Conservation (phyloP, 1,140 invertebrate species). For the Rhynchophorus ferrugineus region DNA sequence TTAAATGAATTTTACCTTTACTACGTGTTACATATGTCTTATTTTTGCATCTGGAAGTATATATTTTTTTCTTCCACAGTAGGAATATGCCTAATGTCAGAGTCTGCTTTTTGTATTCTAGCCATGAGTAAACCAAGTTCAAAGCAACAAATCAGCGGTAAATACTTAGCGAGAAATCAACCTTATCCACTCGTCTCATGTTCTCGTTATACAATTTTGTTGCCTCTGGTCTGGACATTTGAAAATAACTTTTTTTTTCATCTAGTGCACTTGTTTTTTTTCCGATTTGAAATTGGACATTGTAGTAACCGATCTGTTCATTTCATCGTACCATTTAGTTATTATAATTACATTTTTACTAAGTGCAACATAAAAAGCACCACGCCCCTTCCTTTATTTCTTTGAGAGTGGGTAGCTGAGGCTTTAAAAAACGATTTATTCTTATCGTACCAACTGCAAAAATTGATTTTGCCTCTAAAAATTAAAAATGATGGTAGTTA, state of each 20-base stretch:
- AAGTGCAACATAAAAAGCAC: slow-evolving; percentile 6
- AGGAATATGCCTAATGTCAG: slow-evolving; percentile 7
- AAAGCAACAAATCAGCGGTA: slow-evolving; percentile 7
- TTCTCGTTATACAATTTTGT: slow-evolving; percentile 9
- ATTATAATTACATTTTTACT: slow-evolving; percentile 13
- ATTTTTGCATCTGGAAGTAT: no score
- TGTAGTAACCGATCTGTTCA: slow-evolving; percentile 38
- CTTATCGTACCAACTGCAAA: slow-evolving; percentile 36
- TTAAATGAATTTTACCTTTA: no score
- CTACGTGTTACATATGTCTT: no score
- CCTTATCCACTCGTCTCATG: slow-evolving; percentile 13
- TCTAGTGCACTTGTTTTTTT: slow-evolving; percentile 19
- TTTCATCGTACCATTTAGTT: slow-evolving; percentile 26
- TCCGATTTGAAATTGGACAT: slow-evolving; percentile 41
- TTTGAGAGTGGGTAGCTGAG: slow-evolving; percentile 36
- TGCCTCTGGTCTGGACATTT: slow-evolving; percentile 9
- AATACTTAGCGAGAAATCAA: slow-evolving; percentile 9
- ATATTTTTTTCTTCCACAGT: no score
- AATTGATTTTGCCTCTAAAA: slow-evolving; percentile 19
- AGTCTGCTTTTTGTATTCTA: slow-evolving; percentile 6
- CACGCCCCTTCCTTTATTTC: slow-evolving; percentile 15
- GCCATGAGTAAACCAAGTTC: neutral
- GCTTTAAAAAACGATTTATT: slow-evolving; percentile 37
- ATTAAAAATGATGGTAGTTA: slow-evolving; percentile 37
- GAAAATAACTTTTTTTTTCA: slow-evolving; percentile 11